These are phyloP conservation scores for Ciona savignyi DNA, from an alignment of 23 tunicate species.

Conservation along the genomic window DNA sequence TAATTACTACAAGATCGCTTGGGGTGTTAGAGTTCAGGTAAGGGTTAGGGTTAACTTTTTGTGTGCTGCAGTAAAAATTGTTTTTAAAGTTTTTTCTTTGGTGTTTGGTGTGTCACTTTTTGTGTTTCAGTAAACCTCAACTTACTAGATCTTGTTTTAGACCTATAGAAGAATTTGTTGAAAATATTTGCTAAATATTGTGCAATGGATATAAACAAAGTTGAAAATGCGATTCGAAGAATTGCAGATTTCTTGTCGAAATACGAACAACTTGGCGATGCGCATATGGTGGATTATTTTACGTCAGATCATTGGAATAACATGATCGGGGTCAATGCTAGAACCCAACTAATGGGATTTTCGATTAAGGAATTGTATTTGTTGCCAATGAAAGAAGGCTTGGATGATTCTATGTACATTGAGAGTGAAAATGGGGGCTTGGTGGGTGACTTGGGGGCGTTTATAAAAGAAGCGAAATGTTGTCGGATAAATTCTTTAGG, in stretches of 20 bases:
- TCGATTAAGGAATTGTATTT: conserved; percentile 19
- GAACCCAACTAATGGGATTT: conserved; percentile 4
- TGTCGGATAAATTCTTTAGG: conserved; percentile 7
- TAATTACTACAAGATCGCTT: too few relatives aligned
- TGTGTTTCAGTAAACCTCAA: too few relatives aligned
- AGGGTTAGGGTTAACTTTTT: too few relatives aligned
- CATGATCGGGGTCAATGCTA: conserved; percentile 12
- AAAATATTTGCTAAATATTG: too few relatives aligned
- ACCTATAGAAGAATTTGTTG: too few relatives aligned
- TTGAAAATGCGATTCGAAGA: conserved; percentile 13
- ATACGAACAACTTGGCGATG: conserved; percentile 45
- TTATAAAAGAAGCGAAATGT: neutral
- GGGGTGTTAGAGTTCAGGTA: too few relatives aligned
- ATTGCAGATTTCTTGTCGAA: conserved; percentile 19
- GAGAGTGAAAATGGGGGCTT: neutral
- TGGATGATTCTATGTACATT: neutral
- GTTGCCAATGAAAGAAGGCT: neutral
- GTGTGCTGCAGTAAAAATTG: too few relatives aligned
- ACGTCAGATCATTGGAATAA: conserved; percentile 54
- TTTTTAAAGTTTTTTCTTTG: too few relatives aligned
- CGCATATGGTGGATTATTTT: conserved; percentile 87
- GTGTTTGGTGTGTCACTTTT: too few relatives aligned
- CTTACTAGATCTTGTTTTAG: too few relatives aligned
- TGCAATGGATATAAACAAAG: neutral
- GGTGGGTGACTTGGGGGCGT: neutral